A percentile compares a stretch with the other conserved stretches of the same genome.
Evolutionary conservation across 2,797 vertebrate species (phyloP).

Genomic region (Tenualosa thibaudeaui): DNA sequence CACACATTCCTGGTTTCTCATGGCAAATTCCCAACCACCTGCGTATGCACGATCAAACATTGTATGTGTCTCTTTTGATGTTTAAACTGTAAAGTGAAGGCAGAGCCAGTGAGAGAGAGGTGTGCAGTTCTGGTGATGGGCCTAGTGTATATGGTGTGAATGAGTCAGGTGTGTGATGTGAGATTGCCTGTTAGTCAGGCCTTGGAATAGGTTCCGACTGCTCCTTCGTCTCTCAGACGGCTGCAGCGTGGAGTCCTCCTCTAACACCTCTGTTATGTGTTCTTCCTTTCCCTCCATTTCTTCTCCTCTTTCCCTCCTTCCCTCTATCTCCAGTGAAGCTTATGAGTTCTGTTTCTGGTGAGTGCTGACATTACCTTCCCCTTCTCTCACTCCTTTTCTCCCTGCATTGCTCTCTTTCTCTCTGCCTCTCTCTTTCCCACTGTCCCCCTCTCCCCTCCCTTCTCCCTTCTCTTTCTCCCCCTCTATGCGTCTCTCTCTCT

Average conservation of each 20-base stretch:
- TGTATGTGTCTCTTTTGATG: neutral
- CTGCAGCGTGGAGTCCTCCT: neutral
- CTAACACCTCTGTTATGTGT: neutral
- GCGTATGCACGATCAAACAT: neutral
- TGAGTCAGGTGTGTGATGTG: neutral
- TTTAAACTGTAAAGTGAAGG: neutral
- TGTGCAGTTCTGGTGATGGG: neutral
- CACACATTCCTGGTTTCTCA: neutral
- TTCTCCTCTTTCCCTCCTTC: neutral
- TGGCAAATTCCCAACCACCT: neutral
- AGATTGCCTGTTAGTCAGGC: neutral
- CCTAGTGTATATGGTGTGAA: neutral
- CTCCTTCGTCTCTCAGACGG: neutral
- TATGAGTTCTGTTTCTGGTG: slow-evolving; percentile 14
- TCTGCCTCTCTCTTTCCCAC: slow-evolving; percentile 12
- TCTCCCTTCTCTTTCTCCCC: neutral
- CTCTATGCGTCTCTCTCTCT: neutral
- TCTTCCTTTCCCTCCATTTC: neutral
- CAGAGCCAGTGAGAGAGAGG: neutral
- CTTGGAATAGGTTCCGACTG: too few species aligned
- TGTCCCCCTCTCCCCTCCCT: neutral
- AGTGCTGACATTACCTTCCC: neutral
- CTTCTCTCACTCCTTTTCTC: neutral
- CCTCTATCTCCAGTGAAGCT: slow-evolving; percentile 21
- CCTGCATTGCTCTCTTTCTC: neutral